Evolutionary conservation across 2,797 vertebrate genomes (phyloP), one percentile per base, ranked within the genome.

Genomic region (Gymnothorax reevesii): DNA sequence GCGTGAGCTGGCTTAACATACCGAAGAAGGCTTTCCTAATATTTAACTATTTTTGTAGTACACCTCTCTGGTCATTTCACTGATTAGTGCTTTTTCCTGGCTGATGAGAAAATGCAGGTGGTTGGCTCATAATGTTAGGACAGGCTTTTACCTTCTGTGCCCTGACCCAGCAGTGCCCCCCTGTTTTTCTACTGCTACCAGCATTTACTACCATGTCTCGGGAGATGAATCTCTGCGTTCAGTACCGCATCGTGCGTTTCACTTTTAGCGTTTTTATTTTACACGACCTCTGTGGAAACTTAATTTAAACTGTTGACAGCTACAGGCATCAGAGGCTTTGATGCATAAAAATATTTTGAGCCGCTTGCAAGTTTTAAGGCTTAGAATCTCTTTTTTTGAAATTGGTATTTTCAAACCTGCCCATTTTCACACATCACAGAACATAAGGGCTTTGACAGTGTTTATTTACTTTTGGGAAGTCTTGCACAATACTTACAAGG

Each of bases 261-360:
- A 33, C 4, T n/a, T 27, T 59, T 57, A 33, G 33, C 13, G 59
- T 33, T 60, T 83, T 60, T 15, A 42, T 25, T 62, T 54, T 80
- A 22, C 49, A 80, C 54, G 77, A 80, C 49, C 77, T 80, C 49
- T 22, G 10, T 27, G 52, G 49, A 80, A 55, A 59, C 33, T 66
- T 83, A 62, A 83, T 83, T 60, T 59, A 83, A 83, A 17, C 15
- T 62, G 82, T 62, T 33, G 60, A 83, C 82, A 60, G 57, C 57
- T 80, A 83, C 57, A 55, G 82, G 57, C 33, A 17, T 64, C 49
- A 6, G 54, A 55, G 20, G 77, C 20, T 55, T 54, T 54, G 49
- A 80, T 80, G 77, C 49, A 54, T 54, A 80, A 80, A 80, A 55
- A 17, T 42, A 17, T 17, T 42, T 20, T 52, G 75, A 79, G 75